Base-by-base conservation (phyloP, 2,797 vertebrate species). In the Sebastes miniatus region DNA sequence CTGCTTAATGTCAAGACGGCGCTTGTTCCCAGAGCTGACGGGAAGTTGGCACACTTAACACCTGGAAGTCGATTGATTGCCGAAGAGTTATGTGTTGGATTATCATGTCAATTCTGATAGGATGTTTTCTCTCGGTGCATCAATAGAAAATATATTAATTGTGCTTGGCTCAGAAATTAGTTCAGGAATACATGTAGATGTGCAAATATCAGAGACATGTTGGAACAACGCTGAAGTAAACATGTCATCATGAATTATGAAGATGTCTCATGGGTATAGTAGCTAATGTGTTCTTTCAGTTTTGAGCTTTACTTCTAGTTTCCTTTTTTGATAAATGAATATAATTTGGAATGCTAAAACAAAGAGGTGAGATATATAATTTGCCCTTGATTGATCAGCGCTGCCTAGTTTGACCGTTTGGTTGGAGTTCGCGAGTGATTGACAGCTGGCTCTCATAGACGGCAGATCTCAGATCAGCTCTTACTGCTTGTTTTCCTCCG, bases 41-140 rank as follows among this genome's bases (percentile, higher is more conserved):
- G 66, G 70, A 85, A 79, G 68, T 81, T 73, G 72, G 24, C 69
- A 20, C n/a, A 80, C 14, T 31, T 61, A 71, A 83, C 36, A 71
- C 56, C 58, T 31, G 22, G 64, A 63, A 71, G 34, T 84, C 62
- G 74, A 84, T 8, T 58, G 16, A 72, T 12, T n/a, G 54, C 59
- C 64, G 69, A 39, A 16, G 9, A 74, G 24, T 36, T 27, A 14
- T 52, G 10, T 3, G 14, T 52, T 50, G 74, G 77, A 71, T 78
- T 81, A 68, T 79, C 8, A 5, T 16, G 69, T 61, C 10, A 16
- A 62, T 73, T 66, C 57, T 59, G 12, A 75, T 25, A 7, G 10
- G 9, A 36, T 27, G 54, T 68, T 69, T 70, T 27, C 27, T 64
- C 13, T 52, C 0, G 8, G 18, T n/a, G 18, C 47, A 52, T 52